Conservation (phyloP, 2,113 vertebrate genomes). For the Prionailurus viverrinus region DNA sequence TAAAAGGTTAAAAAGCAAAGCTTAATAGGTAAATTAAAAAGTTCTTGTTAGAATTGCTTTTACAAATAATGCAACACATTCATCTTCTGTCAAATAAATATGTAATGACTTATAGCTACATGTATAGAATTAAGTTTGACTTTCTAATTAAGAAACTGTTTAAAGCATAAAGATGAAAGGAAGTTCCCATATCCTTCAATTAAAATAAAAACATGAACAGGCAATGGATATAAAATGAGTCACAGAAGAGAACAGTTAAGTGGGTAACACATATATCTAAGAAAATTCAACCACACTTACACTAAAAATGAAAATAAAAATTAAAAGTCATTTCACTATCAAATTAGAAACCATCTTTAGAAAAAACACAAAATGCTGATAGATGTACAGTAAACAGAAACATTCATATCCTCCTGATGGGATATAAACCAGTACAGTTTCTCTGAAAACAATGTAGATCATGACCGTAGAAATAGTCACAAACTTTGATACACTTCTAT, state of each 20-base stretch:
- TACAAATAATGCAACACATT: background rate
- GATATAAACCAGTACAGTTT: background rate
- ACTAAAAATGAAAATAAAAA: background rate
- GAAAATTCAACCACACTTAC: background rate
- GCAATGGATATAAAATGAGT: background rate
- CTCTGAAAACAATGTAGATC: background rate
- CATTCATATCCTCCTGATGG: background rate
- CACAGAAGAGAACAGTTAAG: background rate
- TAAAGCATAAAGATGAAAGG: constrained; percentile 24
- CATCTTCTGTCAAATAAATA: background rate
- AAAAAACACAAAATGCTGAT: background rate
- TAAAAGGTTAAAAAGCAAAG: background rate
- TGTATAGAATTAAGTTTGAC: background rate
- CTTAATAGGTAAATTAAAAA: background rate
- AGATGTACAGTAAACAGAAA: background rate
- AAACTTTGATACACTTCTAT: background rate
- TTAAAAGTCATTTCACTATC: background rate
- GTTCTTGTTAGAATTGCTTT: background rate
- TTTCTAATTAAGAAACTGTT: background rate
- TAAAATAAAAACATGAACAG: background rate
- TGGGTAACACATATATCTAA: background rate
- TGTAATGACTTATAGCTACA: background rate
- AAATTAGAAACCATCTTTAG: constrained; percentile 25
- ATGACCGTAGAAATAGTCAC: background rate
- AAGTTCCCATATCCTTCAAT: background rate